These are phyloP conservation scores for Nicator chloris DNA, from an alignment of 2,113 vertebrate genomes.

Conservation along the genomic window DNA sequence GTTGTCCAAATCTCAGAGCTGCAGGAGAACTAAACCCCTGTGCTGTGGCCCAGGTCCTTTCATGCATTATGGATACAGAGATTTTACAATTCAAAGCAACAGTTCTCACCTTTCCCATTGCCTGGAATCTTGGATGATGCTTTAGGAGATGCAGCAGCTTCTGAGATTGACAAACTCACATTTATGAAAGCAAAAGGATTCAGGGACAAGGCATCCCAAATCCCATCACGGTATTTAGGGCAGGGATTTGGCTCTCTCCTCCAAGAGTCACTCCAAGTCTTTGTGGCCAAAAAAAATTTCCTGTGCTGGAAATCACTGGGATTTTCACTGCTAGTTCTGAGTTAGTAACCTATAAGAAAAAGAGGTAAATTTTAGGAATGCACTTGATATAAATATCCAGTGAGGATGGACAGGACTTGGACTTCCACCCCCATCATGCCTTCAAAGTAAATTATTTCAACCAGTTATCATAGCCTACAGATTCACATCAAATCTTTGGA, in stretches of 20 bases:
- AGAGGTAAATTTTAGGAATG: background rate
- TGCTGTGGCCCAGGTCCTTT: slow-evolving; percentile 37
- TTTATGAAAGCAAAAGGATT: background rate
- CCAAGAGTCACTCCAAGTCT: background rate
- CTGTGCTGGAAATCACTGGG: background rate
- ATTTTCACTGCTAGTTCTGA: background rate
- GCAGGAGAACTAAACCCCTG: slow-evolving; percentile 52
- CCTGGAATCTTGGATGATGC: background rate
- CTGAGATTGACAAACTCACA: background rate
- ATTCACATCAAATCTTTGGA: background rate
- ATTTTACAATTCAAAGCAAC: slow-evolving; percentile 69
- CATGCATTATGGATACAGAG: slow-evolving; percentile 70
- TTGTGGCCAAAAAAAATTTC: background rate
- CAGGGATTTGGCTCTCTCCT: background rate
- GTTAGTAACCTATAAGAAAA: background rate
- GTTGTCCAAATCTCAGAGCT: slow-evolving; percentile 76
- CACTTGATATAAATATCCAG: background rate
- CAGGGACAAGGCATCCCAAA: background rate
- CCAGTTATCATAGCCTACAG: background rate
- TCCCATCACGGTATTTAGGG: background rate
- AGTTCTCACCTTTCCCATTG: slow-evolving; percentile 30
- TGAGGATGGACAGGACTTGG: background rate
- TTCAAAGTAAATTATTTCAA: background rate
- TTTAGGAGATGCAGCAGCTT: background rate
- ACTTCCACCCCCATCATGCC: background rate